Conservation (phyloP, 2,888 invertebrate species). For the Amorpha juglandis region DNA sequence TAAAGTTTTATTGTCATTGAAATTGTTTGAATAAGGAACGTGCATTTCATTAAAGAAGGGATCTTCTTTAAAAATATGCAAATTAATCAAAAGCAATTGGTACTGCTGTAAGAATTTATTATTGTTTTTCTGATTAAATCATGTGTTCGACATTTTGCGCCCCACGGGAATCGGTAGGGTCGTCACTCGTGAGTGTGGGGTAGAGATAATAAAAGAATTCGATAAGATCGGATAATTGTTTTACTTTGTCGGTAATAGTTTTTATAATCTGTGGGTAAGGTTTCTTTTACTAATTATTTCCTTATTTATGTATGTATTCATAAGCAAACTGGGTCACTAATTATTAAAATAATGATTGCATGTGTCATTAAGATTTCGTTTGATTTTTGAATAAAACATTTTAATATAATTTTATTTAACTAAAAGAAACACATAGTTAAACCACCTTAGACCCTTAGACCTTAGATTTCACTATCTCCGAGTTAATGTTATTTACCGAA, state of each 20-base stretch:
- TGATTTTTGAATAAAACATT: neutral
- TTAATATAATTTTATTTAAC: too few species aligned
- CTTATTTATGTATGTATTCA: conserved; percentile 10
- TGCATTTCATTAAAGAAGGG: conserved; percentile 66
- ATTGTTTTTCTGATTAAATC: conserved; percentile 11
- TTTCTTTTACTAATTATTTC: conserved; percentile 31
- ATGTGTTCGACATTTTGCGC: conserved; percentile 1
- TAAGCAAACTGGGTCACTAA: neutral
- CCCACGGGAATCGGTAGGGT: neutral
- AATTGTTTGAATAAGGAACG: conserved; percentile 69
- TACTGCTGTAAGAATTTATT: conserved; percentile 15
- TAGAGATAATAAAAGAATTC: conserved; percentile 12
- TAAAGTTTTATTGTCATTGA: conserved; percentile 69
- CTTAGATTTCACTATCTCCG: too few species aligned
- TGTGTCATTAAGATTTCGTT: neutral
- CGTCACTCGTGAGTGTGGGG: neutral
- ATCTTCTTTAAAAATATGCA: conserved; percentile 28
- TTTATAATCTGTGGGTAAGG: conserved; percentile 12
- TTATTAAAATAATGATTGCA: neutral
- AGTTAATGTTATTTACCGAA: too few species aligned
- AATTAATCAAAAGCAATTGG: conserved; percentile 19
- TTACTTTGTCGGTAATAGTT: conserved; percentile 8
- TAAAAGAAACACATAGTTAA: too few species aligned
- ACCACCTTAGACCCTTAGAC: too few species aligned
- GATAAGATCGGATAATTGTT: conserved; percentile 20